Percentiles rank a stretch among this genome's conserved stretches.
These are phyloP conservation scores for Heterotis niloticus DNA, from an alignment of 2,113 vertebrate genomes.

Conservation along the genomic window DNA sequence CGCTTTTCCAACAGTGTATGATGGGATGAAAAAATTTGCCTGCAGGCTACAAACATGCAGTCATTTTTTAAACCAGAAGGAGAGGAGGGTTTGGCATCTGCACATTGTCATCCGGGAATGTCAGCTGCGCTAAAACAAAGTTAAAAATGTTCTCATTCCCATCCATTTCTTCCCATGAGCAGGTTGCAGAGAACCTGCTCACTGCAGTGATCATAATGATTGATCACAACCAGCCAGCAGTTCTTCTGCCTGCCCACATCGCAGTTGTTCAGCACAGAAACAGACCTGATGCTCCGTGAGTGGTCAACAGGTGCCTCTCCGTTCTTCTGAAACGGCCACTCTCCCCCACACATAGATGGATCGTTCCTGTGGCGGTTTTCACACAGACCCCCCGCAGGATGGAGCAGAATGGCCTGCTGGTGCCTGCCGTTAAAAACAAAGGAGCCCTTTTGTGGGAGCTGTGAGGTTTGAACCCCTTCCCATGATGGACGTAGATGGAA, in stretches of 20 bases:
- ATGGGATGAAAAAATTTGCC: neutral
- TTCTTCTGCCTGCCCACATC: neutral
- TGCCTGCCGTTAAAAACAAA: too few relatives aligned
- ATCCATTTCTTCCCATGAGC: neutral
- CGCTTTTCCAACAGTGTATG: neutral
- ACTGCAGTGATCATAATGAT: constrained; percentile 13
- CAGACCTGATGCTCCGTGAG: too few relatives aligned
- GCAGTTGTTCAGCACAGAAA: too few relatives aligned
- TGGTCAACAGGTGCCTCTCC: neutral
- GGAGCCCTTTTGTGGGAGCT: too few relatives aligned
- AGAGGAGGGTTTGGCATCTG: neutral
- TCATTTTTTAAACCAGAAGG: neutral
- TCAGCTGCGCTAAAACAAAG: neutral
- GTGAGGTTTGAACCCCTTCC: too few relatives aligned
- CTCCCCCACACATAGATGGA: neutral
- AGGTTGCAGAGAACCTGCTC: neutral
- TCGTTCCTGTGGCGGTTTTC: neutral
- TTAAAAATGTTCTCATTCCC: neutral
- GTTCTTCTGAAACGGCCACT: neutral
- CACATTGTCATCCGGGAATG: neutral
- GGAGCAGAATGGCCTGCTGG: too few relatives aligned
- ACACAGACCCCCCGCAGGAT: too few relatives aligned
- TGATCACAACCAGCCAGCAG: neutral
- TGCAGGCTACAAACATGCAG: too few relatives aligned
- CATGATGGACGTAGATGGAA: neutral